These are phyloP conservation scores for Drosophila ercepeae DNA, from an alignment of 1,140 invertebrate genomes.

Conservation along the genomic window DNA sequence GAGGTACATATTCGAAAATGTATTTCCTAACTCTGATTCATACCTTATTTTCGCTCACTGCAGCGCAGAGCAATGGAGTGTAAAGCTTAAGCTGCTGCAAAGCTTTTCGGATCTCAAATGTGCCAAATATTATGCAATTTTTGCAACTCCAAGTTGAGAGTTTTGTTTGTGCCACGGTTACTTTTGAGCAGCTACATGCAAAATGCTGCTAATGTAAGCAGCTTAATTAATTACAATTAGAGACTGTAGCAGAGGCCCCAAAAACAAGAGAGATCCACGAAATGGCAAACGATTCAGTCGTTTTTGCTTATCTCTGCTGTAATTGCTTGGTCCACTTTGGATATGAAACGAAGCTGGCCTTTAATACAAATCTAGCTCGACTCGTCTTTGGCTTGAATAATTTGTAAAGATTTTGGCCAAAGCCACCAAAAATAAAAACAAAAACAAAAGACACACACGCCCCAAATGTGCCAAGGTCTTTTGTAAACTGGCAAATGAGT, in stretches of 20 bases:
- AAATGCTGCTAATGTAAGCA: slow-evolving; percentile 43
- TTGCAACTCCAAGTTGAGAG: slow-evolving; percentile 15
- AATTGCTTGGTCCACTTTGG: slow-evolving; percentile 49
- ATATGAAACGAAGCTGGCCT: slow-evolving; percentile 30
- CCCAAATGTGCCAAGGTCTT: slow-evolving; percentile 77
- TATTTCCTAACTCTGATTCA: too few relatives aligned
- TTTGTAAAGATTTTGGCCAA: slow-evolving; percentile 51
- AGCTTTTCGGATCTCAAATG: slow-evolving; percentile 38
- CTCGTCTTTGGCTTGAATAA: slow-evolving; percentile 33
- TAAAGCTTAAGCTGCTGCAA: slow-evolving; percentile 27
- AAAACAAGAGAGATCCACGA: slow-evolving; percentile 28
- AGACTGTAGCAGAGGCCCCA: slow-evolving; percentile 9
- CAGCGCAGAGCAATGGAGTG: slow-evolving; percentile 19
- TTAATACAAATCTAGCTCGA: slow-evolving; percentile 13
- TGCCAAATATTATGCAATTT: slow-evolving; percentile 71
- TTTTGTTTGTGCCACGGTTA: slow-evolving; percentile 13
- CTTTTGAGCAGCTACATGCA: slow-evolving; percentile 24
- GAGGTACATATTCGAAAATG: too few relatives aligned
- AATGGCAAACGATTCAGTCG: slow-evolving; percentile 48
- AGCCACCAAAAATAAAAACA: slow-evolving; percentile 17
- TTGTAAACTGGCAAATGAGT: slow-evolving; percentile 74
- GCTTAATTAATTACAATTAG: slow-evolving; percentile 65
- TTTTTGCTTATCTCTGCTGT: slow-evolving; percentile 29
- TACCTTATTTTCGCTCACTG: slow-evolving; percentile 23
- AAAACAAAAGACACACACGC: slow-evolving; percentile 14